Evolutionary conservation across 2,113 vertebrate species (phyloP).

Genomic region (Grammomys dolichurus): DNA sequence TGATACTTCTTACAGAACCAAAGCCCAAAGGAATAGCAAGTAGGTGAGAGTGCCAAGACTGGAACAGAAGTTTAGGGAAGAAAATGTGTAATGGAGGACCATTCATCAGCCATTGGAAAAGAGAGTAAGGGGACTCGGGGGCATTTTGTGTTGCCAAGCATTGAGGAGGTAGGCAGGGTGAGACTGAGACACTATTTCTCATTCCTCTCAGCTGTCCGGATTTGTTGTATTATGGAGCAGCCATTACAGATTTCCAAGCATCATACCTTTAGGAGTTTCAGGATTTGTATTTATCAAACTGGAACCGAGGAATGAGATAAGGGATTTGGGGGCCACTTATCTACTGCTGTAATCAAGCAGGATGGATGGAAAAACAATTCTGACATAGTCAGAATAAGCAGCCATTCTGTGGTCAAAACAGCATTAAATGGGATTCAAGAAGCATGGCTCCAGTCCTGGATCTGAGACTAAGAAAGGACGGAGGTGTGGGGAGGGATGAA

Average conservation of each 20-base stretch:
- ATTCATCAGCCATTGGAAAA: constrained; percentile 50
- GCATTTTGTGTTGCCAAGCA: constrained; percentile 9
- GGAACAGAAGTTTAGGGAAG: constrained; percentile 1
- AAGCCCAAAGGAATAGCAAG: not conserved
- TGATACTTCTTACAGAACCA: constrained; percentile 72
- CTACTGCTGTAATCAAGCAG: constrained; percentile 60
- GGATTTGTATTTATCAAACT: constrained; percentile 71
- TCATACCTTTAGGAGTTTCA: constrained; percentile 60
- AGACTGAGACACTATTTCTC: not conserved
- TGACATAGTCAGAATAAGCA: constrained; percentile 54
- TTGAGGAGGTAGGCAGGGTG: not conserved
- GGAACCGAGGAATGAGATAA: constrained; percentile 74
- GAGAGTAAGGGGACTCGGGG: not conserved
- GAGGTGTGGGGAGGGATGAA: not conserved
- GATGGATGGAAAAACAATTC: constrained; percentile 57
- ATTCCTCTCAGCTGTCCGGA: not conserved
- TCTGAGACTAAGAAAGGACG: not conserved
- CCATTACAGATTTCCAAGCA: constrained; percentile 29
- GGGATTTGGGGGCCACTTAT: constrained; percentile 71
- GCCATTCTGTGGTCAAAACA: constrained; percentile 60
- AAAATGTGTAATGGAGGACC: constrained; percentile 10
- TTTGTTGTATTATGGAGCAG: constrained; percentile 24
- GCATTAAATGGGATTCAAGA: constrained; percentile 36
- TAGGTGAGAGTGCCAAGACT: not conserved
- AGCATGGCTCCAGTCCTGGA: not conserved